Base-by-base conservation (phyloP, 2,888 invertebrate genomes). In the Craniophora ligustri region DNA sequence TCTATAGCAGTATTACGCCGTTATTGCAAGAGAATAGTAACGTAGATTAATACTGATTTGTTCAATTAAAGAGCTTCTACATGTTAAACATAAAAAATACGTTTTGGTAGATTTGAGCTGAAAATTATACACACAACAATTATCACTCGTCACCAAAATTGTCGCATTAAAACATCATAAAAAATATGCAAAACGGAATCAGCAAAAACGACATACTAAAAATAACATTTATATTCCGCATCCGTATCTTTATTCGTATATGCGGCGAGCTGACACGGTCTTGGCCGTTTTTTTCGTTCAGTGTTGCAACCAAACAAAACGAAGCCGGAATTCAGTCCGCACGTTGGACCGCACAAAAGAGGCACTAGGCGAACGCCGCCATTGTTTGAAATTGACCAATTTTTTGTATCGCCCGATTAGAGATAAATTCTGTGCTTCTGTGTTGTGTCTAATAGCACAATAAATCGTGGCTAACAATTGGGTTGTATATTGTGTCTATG, bases 281-380 rank as follows among this genome's bases (percentile, higher is more conserved):
- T 34, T 47, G 21, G 42, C 21, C 31, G 42, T 57, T 57, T 74
- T 78, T 72, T 47, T 67, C 65, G 60, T 69, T 42, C 55, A 48
- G 72, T 67, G 67, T 46, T 67, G 65, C 68, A 70, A 64, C 58
- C 64, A 60, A 78, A 82, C 74, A 81, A 82, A 81, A 78, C 76
- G 66, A 78, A 64, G 39, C 66, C 60, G 57, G 50, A 61, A 55
- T 63, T 59, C 64, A 50, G 65, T 67, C 75, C 67, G 67, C 75
- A 59, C 59, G 50, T 51, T 55, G 61, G 35, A 41, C 44, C 55
- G 50, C 59, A 74, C 74, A 75, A 75, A 75, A 65, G 63, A 67
- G 51, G 44, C 50, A 59, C 59, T 60, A 70, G 62, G 55, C 71
- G 54, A 67, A 35, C 59, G 61, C 45, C 46, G 31, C 63, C 59